phyloP scores from a whole-genome alignment of 2,113 vertebrate species.

The Melanocharis versteri region DNA sequence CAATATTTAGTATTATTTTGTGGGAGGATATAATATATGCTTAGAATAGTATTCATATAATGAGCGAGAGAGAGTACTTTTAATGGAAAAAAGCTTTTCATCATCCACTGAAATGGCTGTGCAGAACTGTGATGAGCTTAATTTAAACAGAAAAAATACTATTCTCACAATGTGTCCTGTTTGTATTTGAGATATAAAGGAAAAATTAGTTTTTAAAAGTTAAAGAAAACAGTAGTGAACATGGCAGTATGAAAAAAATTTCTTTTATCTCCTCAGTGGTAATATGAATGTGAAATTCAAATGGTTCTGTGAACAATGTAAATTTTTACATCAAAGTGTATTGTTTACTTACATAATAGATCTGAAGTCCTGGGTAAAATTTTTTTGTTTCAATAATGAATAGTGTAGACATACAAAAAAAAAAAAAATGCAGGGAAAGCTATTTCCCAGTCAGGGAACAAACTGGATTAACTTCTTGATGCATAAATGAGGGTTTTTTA shows the following conservation, averaged over 20 bases:
- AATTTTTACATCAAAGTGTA: conserved; percentile 17
- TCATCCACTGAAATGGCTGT: neutral
- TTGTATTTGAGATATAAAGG: neutral
- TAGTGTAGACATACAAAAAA: neutral
- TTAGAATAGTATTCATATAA: neutral
- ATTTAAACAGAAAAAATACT: neutral
- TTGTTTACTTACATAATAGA: conserved; percentile 48
- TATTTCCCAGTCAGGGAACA: neutral
- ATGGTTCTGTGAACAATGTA: neutral
- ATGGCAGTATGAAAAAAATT: neutral
- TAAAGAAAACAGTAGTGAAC: neutral
- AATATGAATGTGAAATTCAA: conserved; percentile 4
- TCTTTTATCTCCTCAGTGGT: neutral
- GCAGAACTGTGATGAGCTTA: neutral
- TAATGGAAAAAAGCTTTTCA: neutral
- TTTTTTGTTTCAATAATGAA: conserved; percentile 44
- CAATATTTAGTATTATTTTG: neutral
- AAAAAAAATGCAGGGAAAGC: conserved; percentile 18
- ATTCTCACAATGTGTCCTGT: neutral
- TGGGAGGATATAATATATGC: neutral
- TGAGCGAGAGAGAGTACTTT: neutral
- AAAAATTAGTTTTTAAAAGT: neutral
- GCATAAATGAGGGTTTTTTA: conserved; percentile 57
- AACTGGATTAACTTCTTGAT: conserved; percentile 32
- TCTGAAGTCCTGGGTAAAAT: neutral